Percentiles rank a stretch among this genome's conserved stretches.
Conservation (phyloP, 2,797 vertebrate species). For the Chlorospingus semifuscus region DNA sequence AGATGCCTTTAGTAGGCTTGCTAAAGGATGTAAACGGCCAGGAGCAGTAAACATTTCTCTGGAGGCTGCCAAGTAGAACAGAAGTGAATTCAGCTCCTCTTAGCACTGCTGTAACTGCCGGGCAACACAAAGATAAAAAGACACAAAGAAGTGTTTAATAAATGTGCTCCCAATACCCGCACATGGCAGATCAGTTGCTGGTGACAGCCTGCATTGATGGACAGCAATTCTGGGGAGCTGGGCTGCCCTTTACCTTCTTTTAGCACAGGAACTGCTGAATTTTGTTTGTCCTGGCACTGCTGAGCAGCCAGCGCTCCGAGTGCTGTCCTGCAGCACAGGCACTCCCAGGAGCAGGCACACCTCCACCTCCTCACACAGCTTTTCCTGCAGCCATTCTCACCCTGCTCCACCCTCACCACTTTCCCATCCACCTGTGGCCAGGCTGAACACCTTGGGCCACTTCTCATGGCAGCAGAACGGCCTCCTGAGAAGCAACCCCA, state of each 20-base stretch:
- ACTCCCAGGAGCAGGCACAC: background rate
- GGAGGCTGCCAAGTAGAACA: conserved; percentile 20
- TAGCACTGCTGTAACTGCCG: background rate
- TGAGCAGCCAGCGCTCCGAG: accelerated
- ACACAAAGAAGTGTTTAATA: background rate
- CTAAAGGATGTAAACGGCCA: background rate
- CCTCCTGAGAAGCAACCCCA: background rate
- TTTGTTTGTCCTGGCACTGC: background rate
- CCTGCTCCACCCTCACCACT: background rate
- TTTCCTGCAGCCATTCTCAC: background rate
- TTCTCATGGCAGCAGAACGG: background rate
- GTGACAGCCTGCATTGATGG: background rate
- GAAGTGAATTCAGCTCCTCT: background rate
- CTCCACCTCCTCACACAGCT: background rate
- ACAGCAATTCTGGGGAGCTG: background rate
- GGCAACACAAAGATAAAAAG: background rate
- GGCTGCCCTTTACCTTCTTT: background rate
- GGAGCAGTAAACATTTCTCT: conserved; percentile 25
- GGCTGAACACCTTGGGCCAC: background rate
- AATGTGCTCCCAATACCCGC: background rate
- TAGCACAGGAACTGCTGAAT: background rate
- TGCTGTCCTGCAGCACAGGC: background rate
- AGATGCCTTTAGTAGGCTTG: background rate
- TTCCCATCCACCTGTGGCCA: background rate
- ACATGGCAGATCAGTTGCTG: background rate